Conservation (phyloP, 2,113 vertebrate species). For the Crocuta crocuta region DNA sequence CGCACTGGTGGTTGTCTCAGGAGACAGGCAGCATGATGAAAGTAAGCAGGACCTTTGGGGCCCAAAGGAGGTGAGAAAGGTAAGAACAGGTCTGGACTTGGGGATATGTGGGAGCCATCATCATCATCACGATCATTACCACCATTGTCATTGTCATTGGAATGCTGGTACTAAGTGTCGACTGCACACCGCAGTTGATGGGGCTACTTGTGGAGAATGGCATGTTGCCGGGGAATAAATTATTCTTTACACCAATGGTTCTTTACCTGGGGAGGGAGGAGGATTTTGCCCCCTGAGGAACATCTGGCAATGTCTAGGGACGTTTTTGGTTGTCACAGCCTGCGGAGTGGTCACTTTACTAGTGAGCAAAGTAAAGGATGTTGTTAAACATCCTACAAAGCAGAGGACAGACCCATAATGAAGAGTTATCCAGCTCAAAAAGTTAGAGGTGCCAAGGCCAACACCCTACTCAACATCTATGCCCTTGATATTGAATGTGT, state of each 20-base stretch:
- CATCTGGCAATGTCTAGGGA: neutral
- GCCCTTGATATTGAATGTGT: neutral
- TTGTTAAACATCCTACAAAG: neutral
- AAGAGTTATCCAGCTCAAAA: neutral
- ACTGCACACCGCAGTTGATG: neutral
- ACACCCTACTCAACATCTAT: neutral
- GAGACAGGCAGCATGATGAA: neutral
- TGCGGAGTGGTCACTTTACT: neutral
- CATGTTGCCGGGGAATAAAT: neutral
- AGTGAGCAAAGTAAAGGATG: neutral
- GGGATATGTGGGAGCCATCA: neutral
- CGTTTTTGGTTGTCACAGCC: neutral
- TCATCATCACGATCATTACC: fast-evolving
- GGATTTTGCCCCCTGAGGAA: neutral
- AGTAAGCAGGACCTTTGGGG: neutral
- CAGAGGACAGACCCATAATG: too few relatives aligned
- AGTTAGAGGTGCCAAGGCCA: fast-evolving
- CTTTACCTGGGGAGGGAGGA: neutral
- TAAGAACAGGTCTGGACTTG: neutral
- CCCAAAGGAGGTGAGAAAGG: neutral
- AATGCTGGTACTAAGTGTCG: neutral
- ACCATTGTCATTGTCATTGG: too few relatives aligned
- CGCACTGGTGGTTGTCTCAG: too few relatives aligned
- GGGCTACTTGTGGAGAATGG: neutral
- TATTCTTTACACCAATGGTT: neutral